Conservation (phyloP, 2,113 vertebrate species). For the Thermophis baileyi region DNA sequence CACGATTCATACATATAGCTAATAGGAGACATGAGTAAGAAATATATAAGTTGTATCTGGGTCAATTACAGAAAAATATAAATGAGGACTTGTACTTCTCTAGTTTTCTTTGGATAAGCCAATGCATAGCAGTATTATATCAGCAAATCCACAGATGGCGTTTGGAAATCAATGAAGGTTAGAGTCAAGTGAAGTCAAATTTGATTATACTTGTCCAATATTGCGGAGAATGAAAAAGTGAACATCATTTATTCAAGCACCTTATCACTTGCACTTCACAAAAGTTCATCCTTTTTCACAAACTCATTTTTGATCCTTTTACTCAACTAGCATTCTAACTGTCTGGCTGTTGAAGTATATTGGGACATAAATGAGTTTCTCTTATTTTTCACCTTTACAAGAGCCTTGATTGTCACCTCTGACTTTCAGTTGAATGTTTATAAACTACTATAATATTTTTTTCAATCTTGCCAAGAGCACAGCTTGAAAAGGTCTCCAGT, state of each 20-base stretch:
- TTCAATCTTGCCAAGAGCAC: conserved; percentile 11
- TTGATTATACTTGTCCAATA: background rate
- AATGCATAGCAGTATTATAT: background rate
- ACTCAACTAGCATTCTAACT: background rate
- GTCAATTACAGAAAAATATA: background rate
- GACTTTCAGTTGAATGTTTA: background rate
- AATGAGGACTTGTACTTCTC: background rate
- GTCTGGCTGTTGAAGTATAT: conserved; percentile 10
- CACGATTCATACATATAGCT: background rate
- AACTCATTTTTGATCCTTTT: background rate
- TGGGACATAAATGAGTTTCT: conserved; percentile 21
- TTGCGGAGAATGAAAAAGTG: background rate
- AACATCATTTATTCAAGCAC: background rate
- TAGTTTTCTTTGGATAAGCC: background rate
- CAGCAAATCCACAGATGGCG: background rate
- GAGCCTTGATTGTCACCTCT: background rate
- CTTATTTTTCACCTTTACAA: conserved; percentile 16
- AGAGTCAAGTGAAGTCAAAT: background rate
- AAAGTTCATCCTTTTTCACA: conserved; percentile 1
- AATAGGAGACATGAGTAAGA: background rate
- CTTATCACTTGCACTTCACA: background rate
- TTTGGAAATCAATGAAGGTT: background rate
- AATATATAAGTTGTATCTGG: background rate
- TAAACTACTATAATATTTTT: conserved; percentile 9
- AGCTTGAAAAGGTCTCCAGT: background rate